Evolutionary conservation across 1,140 invertebrate species (phyloP).

Genomic region (Hormaphis cornu): DNA sequence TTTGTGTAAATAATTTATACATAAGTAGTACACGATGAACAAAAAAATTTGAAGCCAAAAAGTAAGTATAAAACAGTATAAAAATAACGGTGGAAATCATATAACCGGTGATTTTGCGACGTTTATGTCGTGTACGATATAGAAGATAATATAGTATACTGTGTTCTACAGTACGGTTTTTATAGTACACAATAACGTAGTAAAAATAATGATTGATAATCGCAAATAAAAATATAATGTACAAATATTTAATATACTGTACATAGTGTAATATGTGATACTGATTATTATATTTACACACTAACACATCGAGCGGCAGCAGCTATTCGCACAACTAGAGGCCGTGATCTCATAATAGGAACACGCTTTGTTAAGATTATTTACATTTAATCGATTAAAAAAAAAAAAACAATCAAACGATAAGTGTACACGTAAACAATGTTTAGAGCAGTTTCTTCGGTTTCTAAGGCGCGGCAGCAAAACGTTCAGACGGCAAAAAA

Average conservation of each 20-base stretch:
- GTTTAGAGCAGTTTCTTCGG: neutral
- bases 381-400: neutral
- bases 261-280: neutral
- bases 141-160: no score
- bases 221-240: neutral
- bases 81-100: no score
- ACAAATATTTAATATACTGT: neutral
- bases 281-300: conserved; percentile 15
- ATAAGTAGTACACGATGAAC: no score
- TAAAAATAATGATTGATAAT: neutral
- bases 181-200: no score
- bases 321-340: conserved; percentile 26
- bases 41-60: no score
- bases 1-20: no score
- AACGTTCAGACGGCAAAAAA: neutral
- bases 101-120: no score
- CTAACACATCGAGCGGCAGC: conserved; percentile 28
- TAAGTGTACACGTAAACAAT: neutral
- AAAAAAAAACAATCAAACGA: conserved; percentile 11
- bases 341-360: conserved; percentile 32
- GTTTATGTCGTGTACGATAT: no score
- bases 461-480: conserved; percentile 4
- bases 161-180: no score
- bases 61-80: no score
- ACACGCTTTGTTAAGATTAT: conserved; percentile 27